phyloP scores from a whole-genome alignment of 2,888 invertebrate genomes.

The Diarsia rubi region DNA sequence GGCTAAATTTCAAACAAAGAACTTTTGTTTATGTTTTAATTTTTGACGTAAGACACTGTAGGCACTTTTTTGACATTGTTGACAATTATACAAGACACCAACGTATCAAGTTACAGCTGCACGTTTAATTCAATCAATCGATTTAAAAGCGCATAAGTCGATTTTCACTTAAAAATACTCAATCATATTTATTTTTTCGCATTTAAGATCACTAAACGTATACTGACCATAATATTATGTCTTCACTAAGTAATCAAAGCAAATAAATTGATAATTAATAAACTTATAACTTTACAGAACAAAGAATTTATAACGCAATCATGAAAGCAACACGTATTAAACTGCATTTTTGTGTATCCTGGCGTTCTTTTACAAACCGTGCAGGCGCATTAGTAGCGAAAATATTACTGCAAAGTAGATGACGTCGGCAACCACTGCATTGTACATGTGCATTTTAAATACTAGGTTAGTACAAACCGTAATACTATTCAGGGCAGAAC shows the following conservation, averaged over 20 bases:
- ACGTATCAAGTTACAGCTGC: constrained; percentile 17
- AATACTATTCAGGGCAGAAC: constrained; percentile 83
- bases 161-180: not conserved
- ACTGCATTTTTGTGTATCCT: constrained; percentile 87
- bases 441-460: constrained; percentile 89
- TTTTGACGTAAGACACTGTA: constrained; percentile 38
- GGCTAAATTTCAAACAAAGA: constrained; percentile 42
- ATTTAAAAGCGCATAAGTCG: constrained; percentile 35
- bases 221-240: constrained; percentile 60
- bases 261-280: constrained; percentile 43
- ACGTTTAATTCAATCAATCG: constrained; percentile 36
- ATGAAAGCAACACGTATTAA: constrained; percentile 78
- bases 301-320: constrained; percentile 74
- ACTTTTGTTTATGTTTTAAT: constrained; percentile 31
- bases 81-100: constrained; percentile 43
- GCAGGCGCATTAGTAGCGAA: constrained; percentile 89
- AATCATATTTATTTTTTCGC: not conserved
- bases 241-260: constrained; percentile 69
- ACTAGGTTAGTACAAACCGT: constrained; percentile 84
- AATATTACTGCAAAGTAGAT: constrained; percentile 90
- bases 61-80: constrained; percentile 56
- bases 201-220: constrained; percentile 16
- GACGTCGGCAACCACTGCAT: constrained; percentile 89
- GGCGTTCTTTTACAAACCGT: constrained; percentile 83
- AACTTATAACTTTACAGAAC: constrained; percentile 66